Evolutionary conservation across 2,888 invertebrate species (phyloP).

Genomic region (Hoplodrina ambigua): DNA sequence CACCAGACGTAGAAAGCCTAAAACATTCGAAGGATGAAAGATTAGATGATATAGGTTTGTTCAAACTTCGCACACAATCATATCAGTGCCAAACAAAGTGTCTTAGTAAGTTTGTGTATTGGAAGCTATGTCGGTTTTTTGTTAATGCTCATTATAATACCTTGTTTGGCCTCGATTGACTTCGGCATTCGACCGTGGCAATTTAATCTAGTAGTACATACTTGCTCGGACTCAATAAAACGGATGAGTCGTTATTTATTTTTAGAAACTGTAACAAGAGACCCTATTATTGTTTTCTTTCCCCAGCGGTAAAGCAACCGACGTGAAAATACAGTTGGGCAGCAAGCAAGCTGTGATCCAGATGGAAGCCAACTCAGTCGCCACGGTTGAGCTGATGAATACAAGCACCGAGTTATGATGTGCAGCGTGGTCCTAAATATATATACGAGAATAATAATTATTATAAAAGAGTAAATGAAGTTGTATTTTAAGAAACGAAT

Average conservation of each 20-base stretch:
- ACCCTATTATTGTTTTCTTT: conserved; percentile 15
- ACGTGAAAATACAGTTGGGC: conserved; percentile 54
- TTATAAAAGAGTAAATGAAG: too few relatives aligned
- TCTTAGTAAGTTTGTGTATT: too few relatives aligned
- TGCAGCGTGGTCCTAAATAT: too few relatives aligned
- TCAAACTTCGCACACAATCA: neutral
- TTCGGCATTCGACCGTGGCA: neutral
- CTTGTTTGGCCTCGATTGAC: neutral
- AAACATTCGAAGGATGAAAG: neutral
- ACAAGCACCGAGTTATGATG: neutral
- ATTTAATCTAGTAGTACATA: too few relatives aligned
- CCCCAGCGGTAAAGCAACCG: conserved; percentile 53
- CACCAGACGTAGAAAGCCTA: neutral
- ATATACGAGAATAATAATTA: too few relatives aligned
- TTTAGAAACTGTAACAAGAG: neutral
- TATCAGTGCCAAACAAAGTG: too few relatives aligned
- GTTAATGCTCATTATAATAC: too few relatives aligned
- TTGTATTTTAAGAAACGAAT: too few relatives aligned
- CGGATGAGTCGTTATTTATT: neutral
- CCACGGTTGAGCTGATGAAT: conserved; percentile 52
- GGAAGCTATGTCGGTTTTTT: too few relatives aligned
- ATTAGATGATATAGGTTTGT: neutral
- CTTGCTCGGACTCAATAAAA: neutral
- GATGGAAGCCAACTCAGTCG: conserved; percentile 47
- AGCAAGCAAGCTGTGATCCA: conserved; percentile 37